Evolutionary conservation across 2,888 invertebrate species (phyloP), one percentile per base, ranked within the genome.

Genomic region (Acanthoscelides obtectus): DNA sequence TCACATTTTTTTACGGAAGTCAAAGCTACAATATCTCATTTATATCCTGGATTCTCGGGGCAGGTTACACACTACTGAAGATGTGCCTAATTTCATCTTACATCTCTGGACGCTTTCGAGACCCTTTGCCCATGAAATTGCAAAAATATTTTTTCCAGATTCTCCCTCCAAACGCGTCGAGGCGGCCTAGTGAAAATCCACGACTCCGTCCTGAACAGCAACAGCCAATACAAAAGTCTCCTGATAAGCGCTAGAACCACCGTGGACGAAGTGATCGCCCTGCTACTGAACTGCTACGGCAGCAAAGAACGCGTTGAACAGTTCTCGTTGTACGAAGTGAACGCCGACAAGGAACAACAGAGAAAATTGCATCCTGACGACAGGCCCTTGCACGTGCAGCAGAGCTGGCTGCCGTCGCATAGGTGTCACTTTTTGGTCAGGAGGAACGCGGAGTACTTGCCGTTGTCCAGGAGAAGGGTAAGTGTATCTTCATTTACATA

Each of bases 151-250:
- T 76, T 71, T 88, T 88, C 22, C 86, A 93, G 93, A 85, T 96
- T 97, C 86, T 93, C 94, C 70, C 89, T 98, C 72, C 94, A 96
- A 86, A 93, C 94, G 81, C 90, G 94, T 75, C 92, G 94, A 4
- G 96, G 97, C 45, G 96, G 96, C n/a, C 88, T 97, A 74, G 94
- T 97, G 77, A 94, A 96, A 86, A 93, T 98, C 72, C 94, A 96
- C 88, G 97, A 97, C 85, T 94, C 94, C 20, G 95, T 94, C 63
- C 88, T 97, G 76, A 95, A 95, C 90, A 92, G 94, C 70, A 94
- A 94, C 83, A 96, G 96, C 0, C 94, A 96, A 87, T 97, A 97
- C 89, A 97, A 97, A 87, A 95, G 95, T 78, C 87, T 97, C 79
- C 88, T 97, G 77, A 93, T 96, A 80, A 96, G 96, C 77, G 95